Conservation (phyloP, 2,888 invertebrate genomes). For the Sinhomidia bicolor region DNA sequence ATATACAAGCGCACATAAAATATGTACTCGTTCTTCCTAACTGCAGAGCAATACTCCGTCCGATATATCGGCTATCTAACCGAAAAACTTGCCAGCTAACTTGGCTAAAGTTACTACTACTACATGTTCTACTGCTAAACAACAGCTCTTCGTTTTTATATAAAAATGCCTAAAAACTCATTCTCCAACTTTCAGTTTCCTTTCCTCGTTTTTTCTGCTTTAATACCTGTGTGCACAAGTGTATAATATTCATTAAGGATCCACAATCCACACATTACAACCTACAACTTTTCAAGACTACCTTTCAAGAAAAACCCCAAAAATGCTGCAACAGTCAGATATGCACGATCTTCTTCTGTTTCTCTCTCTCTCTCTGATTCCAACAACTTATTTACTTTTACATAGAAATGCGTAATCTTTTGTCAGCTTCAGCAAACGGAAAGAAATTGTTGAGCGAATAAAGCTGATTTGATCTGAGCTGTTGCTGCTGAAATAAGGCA, state of each 20-base stretch:
- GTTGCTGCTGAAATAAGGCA: not conserved
- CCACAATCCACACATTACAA: slow-evolving; percentile 43
- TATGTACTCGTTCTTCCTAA: not conserved
- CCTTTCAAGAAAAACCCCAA: slow-evolving; percentile 7
- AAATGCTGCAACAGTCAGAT: slow-evolving; percentile 34
- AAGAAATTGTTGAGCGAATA: slow-evolving; percentile 16
- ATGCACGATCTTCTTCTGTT: slow-evolving; percentile 16
- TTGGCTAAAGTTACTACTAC: slow-evolving; percentile 18
- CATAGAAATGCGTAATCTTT: slow-evolving; percentile 26
- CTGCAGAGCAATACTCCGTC: not conserved
- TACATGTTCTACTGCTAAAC: not conserved
- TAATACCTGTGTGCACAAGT: not conserved
- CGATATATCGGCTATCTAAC: not conserved
- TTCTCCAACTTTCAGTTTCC: slow-evolving; percentile 33
- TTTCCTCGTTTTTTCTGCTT: slow-evolving; percentile 8
- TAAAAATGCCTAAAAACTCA: not conserved
- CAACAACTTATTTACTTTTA: slow-evolving; percentile 35
- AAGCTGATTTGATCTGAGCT: not conserved
- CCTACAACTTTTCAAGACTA: slow-evolving; percentile 20
- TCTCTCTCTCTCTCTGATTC: not conserved
- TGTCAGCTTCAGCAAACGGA: slow-evolving; percentile 1
- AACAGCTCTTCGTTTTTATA: too few relatives aligned
- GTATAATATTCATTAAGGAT: slow-evolving; percentile 43
- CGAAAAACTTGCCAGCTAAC: slow-evolving; percentile 26
- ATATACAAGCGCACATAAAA: not conserved